These are phyloP conservation scores for Mizuhopecten yessoensis DNA, from an alignment of 1,140 invertebrate genomes.

Conservation along the genomic window DNA sequence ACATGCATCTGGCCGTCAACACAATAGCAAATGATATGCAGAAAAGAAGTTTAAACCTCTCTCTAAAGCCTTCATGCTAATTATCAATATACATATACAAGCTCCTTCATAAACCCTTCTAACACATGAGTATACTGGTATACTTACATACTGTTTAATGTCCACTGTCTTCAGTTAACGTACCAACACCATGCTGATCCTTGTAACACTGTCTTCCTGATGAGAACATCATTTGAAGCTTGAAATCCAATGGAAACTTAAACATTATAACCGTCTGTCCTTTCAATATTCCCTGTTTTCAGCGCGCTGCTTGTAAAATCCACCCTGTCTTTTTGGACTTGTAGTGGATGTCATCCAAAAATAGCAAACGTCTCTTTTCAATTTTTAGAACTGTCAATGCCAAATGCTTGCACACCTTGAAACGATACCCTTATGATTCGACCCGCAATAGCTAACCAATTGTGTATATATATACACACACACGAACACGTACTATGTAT, in stretches of 20 bases:
- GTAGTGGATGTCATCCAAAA: background rate
- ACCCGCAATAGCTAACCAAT: background rate
- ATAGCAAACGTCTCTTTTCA: slow-evolving; percentile 18
- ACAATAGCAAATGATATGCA: too few relatives aligned
- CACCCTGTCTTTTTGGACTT: background rate
- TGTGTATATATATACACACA: background rate
- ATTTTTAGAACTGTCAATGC: background rate
- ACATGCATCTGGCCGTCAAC: too few relatives aligned
- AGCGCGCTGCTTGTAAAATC: background rate
- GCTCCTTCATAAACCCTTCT: too few relatives aligned
- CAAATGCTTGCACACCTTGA: background rate
- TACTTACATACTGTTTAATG: background rate
- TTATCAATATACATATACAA: background rate
- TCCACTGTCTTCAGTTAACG: background rate
- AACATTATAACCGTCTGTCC: background rate
- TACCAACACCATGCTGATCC: background rate
- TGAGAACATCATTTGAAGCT: too few relatives aligned
- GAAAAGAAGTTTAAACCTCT: too few relatives aligned
- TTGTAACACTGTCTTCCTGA: too few relatives aligned
- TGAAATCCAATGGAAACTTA: too few relatives aligned
- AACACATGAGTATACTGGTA: background rate
- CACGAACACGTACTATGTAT: background rate
- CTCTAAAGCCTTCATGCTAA: too few relatives aligned
- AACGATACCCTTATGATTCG: background rate
- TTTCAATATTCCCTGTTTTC: background rate